These are phyloP conservation scores for Aldabrachelys gigantea DNA, from an alignment of 2,113 vertebrate species.

Conservation along the genomic window DNA sequence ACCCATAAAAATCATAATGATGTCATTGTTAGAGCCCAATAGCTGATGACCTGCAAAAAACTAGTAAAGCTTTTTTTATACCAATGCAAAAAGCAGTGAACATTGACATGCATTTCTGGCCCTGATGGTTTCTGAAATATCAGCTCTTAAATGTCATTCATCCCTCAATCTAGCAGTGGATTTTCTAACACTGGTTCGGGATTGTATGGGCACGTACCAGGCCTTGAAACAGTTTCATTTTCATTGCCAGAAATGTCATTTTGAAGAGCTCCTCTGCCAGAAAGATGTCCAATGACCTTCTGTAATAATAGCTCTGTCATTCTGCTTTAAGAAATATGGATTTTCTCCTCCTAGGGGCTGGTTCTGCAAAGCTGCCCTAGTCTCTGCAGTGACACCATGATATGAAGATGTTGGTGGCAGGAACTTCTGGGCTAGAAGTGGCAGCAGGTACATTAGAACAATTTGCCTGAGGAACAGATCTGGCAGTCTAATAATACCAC, in stretches of 20 bases:
- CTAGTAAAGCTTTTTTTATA: not conserved
- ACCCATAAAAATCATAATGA: not conserved
- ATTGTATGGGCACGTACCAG: not conserved
- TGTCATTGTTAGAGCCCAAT: not conserved
- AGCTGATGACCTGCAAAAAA: not conserved
- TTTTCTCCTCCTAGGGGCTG: not conserved
- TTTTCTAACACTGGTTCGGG: not conserved
- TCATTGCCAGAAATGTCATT: slow-evolving; percentile 45
- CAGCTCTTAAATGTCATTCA: slow-evolving; percentile 35
- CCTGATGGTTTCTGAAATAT: not conserved
- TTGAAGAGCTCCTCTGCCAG: slow-evolving; percentile 37
- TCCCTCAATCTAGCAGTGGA: slow-evolving; percentile 1
- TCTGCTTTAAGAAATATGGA: not conserved
- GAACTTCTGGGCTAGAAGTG: not conserved
- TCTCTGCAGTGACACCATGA: not conserved
- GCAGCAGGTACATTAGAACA: not conserved
- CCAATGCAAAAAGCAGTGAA: not conserved
- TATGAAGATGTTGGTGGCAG: not conserved
- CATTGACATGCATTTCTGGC: not conserved
- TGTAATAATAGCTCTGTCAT: not conserved
- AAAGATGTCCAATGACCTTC: slow-evolving; percentile 52
- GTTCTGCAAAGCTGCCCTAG: not conserved
- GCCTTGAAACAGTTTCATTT: not conserved
- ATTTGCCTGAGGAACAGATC: not conserved
- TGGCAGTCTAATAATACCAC: not conserved